Evolutionary conservation across 2,888 invertebrate species (phyloP).

Genomic region (Coelinius sp.): DNA sequence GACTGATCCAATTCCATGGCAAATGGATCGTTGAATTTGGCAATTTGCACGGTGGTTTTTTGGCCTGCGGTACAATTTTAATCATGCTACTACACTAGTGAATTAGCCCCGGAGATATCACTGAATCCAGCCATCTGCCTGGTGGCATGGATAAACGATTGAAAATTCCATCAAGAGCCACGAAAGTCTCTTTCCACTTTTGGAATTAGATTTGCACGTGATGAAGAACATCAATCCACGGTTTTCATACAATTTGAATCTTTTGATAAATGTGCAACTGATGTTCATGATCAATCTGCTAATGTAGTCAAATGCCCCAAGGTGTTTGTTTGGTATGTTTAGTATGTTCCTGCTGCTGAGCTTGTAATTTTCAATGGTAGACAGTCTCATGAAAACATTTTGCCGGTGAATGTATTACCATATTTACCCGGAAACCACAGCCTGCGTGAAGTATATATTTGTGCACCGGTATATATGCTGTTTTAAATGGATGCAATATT

Average conservation of each 20-base stretch:
- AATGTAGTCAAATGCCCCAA: not conserved
- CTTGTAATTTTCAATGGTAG: conserved; percentile 48
- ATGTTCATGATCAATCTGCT: not conserved
- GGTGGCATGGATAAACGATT: conserved; percentile 54
- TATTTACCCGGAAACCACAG: conserved; percentile 46
- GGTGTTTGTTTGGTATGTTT: conserved; percentile 25
- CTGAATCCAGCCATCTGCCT: conserved; percentile 53
- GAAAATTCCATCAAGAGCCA: conserved; percentile 48
- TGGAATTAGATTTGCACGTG: conserved; percentile 43
- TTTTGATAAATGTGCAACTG: no score
- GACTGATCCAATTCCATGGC: conserved; percentile 30
- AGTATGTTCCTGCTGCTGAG: conserved; percentile 37
- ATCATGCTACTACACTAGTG: conserved; percentile 43
- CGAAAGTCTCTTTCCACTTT: conserved; percentile 12
- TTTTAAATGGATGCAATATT: not conserved
- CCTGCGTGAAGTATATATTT: conserved; percentile 12
- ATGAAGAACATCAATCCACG: not conserved
- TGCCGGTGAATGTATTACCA: conserved; percentile 57
- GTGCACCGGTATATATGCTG: conserved; percentile 17
- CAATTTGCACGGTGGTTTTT: conserved; percentile 31
- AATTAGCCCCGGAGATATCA: conserved; percentile 44
- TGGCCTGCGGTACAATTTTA: conserved; percentile 43
- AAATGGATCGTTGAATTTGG: conserved; percentile 27
- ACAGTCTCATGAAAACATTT: conserved; percentile 55
- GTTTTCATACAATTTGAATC: not conserved